Conservation (phyloP, 2,888 invertebrate genomes). For the Oegoconia quadripuncta region DNA sequence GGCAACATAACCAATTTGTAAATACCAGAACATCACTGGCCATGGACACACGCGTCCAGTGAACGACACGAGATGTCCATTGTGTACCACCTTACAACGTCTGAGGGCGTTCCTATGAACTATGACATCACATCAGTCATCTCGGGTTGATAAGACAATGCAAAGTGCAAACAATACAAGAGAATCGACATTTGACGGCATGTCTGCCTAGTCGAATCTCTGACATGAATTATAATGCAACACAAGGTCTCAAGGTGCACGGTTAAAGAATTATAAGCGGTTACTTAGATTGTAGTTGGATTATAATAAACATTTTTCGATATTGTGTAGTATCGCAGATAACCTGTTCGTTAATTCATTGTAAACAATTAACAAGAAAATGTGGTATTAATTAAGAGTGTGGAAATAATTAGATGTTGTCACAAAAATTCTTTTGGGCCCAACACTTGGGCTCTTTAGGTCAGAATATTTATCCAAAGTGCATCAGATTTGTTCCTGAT, state of each 20-base stretch:
- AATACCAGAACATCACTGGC: conserved; percentile 39
- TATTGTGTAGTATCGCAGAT: no score
- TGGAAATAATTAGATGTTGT: no score
- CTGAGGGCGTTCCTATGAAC: conserved; percentile 59
- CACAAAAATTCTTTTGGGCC: no score
- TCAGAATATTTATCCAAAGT: no score
- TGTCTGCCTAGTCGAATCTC: conserved; percentile 62
- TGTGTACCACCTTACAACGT: conserved; percentile 50
- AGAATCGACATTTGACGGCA: conserved; percentile 61
- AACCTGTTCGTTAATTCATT: no score
- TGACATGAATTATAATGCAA: conserved; percentile 62
- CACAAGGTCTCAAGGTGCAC: conserved; percentile 47
- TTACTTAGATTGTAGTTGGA: background rate
- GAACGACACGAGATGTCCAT: conserved; percentile 36
- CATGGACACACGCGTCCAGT: conserved; percentile 17
- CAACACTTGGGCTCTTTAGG: no score
- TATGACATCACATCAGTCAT: conserved; percentile 60
- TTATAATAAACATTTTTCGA: no score
- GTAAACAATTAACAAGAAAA: no score
- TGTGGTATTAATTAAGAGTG: no score
- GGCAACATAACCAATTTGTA: conserved; percentile 48
- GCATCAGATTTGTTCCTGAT: no score
- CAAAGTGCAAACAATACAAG: conserved; percentile 67
- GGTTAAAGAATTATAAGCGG: conserved; percentile 27
- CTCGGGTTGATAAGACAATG: conserved; percentile 53